phyloP scores from a whole-genome alignment of 2,113 vertebrate species.

The Falcunculus frontatus region DNA sequence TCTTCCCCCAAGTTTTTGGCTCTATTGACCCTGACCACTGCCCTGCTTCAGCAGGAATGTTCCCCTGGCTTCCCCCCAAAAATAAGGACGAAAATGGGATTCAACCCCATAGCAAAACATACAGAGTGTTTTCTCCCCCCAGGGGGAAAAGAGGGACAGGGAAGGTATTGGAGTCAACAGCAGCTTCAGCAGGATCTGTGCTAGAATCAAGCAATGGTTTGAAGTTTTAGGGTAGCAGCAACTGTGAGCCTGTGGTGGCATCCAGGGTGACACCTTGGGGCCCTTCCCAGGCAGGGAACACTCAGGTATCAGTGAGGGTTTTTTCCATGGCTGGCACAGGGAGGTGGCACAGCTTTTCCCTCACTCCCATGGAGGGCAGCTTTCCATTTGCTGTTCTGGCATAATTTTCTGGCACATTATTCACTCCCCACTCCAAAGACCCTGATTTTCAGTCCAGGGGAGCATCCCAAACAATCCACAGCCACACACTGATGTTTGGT shows the following conservation, averaged over 20 bases:
- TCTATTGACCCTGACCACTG: background rate
- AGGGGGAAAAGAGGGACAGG: background rate
- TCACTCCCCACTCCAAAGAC: background rate
- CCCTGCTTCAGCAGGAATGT: background rate
- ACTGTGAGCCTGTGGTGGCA: fast-evolving
- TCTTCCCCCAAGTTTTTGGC: background rate
- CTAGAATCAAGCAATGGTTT: fast-evolving
- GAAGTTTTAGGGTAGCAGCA: background rate
- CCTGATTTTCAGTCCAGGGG: background rate
- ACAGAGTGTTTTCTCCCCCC: fast-evolving
- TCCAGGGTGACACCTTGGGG: background rate
- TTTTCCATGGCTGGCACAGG: background rate
- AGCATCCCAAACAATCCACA: background rate
- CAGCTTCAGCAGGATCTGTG: background rate
- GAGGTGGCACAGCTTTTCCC: too few species aligned
- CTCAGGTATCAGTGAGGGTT: fast-evolving
- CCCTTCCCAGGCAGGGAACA: background rate
- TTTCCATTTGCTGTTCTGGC: background rate
- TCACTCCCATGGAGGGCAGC: fast-evolving
- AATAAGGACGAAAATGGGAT: background rate
- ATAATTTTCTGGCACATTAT: background rate
- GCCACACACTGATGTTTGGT: background rate
- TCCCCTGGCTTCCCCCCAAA: background rate
- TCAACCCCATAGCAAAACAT: background rate
- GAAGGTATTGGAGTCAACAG: background rate